phyloP scores from a whole-genome alignment of 1,140 invertebrate genomes.

The Pogonus chalceus region DNA sequence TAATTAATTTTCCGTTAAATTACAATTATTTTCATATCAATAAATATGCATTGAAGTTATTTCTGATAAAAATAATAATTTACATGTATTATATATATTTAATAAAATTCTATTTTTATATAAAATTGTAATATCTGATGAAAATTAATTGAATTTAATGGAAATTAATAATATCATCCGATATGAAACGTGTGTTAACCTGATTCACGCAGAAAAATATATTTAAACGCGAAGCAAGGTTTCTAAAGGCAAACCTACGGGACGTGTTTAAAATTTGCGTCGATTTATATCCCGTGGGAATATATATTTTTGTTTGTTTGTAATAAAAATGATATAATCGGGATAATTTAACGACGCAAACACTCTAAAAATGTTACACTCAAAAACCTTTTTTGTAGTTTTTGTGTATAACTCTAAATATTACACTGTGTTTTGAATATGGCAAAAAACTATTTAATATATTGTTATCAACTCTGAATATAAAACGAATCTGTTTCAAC shows the following conservation, averaged over 20 bases:
- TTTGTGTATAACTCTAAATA: not conserved
- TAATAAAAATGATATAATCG: not conserved
- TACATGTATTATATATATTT: too few species aligned
- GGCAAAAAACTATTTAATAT: not conserved
- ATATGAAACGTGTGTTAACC: not conserved
- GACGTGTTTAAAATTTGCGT: conserved; percentile 8
- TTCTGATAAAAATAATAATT: too few species aligned
- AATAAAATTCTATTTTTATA: too few species aligned
- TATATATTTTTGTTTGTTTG: not conserved
- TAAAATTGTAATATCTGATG: too few species aligned
- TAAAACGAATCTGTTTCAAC: not conserved
- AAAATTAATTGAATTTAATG: too few species aligned
- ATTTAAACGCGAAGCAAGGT: conserved; percentile 10
- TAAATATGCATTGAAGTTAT: too few species aligned
- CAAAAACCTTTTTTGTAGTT: not conserved
- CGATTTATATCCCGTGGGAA: not conserved
- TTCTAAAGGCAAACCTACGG: conserved; percentile 11
- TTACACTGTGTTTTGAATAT: not conserved
- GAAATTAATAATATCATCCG: too few species aligned
- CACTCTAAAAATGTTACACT: not conserved
- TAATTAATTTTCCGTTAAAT: too few species aligned
- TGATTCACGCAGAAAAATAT: conserved; percentile 7
- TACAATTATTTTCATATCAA: too few species aligned
- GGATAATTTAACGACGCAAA: not conserved
- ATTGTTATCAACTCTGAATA: not conserved